These are phyloP conservation scores for Tetranychus truncatus DNA, from an alignment of 2,888 invertebrate genomes.

Conservation along the genomic window DNA sequence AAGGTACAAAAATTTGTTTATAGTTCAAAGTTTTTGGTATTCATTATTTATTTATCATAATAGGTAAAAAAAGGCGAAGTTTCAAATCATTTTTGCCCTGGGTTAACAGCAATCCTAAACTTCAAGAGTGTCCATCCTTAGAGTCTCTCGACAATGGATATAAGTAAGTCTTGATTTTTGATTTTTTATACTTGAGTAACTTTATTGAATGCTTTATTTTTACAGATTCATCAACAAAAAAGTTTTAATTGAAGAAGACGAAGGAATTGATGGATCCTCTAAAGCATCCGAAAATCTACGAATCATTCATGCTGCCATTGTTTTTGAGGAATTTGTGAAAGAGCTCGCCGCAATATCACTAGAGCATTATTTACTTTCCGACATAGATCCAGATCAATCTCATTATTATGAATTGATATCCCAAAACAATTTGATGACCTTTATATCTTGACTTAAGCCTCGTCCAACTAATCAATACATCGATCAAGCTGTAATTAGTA, in stretches of 20 bases:
- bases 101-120: not conserved
- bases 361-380: conserved; percentile 51
- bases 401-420: not conserved
- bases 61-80: conserved; percentile 36
- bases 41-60: conserved; percentile 32
- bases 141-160: conserved; percentile 1
- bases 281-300: conserved; percentile 29
- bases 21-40: not conserved
- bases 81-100: not conserved
- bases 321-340: conserved; percentile 85
- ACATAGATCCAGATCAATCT: conserved; percentile 11
- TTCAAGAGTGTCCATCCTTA: not conserved
- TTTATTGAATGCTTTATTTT: not conserved
- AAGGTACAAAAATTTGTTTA: not conserved
- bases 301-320: conserved; percentile 56
- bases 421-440: not conserved
- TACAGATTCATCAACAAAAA: not conserved
- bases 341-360: conserved; percentile 82
- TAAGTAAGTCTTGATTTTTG: not conserved
- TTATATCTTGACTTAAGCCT: not conserved
- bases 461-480: too few relatives aligned
- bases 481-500: too few relatives aligned
- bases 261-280: conserved; percentile 11
- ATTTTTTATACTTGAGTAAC: not conserved
- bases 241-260: not conserved